Conservation (phyloP, 2,888 invertebrate species). For the Craniophora ligustri region DNA sequence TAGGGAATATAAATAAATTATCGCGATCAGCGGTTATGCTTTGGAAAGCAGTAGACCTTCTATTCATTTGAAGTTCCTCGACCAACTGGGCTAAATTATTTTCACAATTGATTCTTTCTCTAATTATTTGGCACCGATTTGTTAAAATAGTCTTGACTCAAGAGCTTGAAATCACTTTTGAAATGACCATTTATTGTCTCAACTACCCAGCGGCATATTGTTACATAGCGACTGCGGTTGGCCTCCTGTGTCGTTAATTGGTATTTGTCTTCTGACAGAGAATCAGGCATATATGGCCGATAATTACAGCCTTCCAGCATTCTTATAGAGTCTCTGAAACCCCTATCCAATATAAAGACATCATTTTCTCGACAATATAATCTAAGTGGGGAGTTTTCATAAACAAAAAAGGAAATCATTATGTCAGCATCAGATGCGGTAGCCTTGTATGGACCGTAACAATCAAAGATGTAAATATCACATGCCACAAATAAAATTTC, state of each 20-base stretch:
- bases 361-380: background rate
- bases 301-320: constrained; percentile 5
- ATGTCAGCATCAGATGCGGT: constrained; percentile 4
- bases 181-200: constrained; percentile 7
- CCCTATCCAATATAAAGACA: constrained; percentile 8
- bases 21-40: too few relatives aligned
- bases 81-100: constrained; percentile 17
- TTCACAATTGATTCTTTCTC: constrained; percentile 8
- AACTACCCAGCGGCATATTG: constrained; percentile 9
- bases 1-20: constrained; percentile 11
- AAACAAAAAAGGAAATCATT: constrained; percentile 3
- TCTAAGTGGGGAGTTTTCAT: constrained; percentile 4
- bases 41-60: constrained; percentile 9
- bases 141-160: constrained; percentile 27
- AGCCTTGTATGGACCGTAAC: background rate
- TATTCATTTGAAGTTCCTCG: constrained; percentile 11
- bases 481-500: background rate
- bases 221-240: constrained; percentile 12
- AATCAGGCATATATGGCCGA: constrained; percentile 7
- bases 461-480: constrained; percentile 7
- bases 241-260: constrained; percentile 7
- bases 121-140: constrained; percentile 26
- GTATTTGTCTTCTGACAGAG: background rate
- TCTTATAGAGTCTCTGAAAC: constrained; percentile 7
- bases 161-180: constrained; percentile 5